Conservation (phyloP, 2,113 vertebrate species). For the Plotosus lineatus region DNA sequence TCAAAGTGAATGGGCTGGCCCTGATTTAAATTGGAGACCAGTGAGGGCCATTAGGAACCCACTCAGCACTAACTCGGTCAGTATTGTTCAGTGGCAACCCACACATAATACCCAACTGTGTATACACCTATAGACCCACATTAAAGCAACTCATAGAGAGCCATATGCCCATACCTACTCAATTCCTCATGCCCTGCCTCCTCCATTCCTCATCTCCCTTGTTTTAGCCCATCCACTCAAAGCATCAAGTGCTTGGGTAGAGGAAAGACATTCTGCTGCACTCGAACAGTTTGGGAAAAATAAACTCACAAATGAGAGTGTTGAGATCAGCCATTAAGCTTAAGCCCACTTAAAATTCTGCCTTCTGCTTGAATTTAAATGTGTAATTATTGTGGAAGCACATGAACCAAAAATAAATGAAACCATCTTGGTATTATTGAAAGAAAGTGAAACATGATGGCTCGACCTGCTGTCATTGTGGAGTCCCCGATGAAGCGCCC, state of each 20-base stretch:
- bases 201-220: conserved; percentile 15
- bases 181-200: neutral
- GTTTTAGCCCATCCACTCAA: conserved; percentile 21
- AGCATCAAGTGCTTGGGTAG: conserved; percentile 18
- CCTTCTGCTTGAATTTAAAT: neutral
- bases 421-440: neutral
- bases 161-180: conserved; percentile 20
- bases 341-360: conserved; percentile 24
- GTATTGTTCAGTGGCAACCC: conserved; percentile 12
- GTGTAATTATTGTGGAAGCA: neutral
- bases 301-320: conserved; percentile 33
- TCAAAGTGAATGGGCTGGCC: neutral
- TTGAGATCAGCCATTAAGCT: conserved; percentile 29
- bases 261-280: conserved; percentile 15
- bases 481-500: neutral
- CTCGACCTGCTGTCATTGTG: conserved; percentile 34
- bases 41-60: conserved; percentile 22
- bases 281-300: conserved; percentile 35
- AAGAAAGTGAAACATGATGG: neutral
- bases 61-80: conserved; percentile 31
- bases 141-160: conserved; percentile 12
- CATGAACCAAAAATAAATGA: neutral
- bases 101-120: conserved; percentile 29
- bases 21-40: conserved; percentile 14
- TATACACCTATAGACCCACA: conserved; percentile 18